Evolutionary conservation across 1,140 invertebrate species (phyloP), one percentile per base, ranked within the genome.

Genomic region (Calephelis nemesis): DNA sequence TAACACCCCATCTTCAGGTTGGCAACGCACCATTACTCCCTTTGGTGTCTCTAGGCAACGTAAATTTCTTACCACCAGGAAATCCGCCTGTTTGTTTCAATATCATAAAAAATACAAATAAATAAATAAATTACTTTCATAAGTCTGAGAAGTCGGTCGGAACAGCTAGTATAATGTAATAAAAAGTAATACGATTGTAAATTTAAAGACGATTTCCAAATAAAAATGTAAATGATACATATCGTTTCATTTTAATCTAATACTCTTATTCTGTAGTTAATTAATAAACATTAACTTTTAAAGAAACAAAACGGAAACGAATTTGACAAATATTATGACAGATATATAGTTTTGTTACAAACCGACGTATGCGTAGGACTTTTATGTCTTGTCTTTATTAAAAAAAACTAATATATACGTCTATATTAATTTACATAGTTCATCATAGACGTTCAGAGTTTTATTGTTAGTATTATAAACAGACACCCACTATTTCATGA

Each of bases 401-500:
- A 54, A 54, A 54, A 54, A 54, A 47, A 4, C 48, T 54, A 54
- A 52, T 39, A 52, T 54, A 49, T n/a, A 47, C 47, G 13, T 30
- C 30, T 65, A 19, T 39, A 65, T 65, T 54, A 65, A 65, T 65
- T 65, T 42, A 65, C 54, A 54, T 50, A 52, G 48, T 54, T 54
- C 62, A 47, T 63, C 42, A 62, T 47, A 63, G 45, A 47, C 45
- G 64, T 10, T 54, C 30, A 40, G 40, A 30, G 64, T 42, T 39
- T 50, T 50, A 65, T 65, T 49, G 49, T 45, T 63, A n/a, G 62
- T 13, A 13, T 15, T 52, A 52, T 64, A 64, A 64, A 64, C 30
- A 48, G 70, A 68, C 66, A 68, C 70, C 66, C 66, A 68, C 70
- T 8, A n/a, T 13, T 42, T 65, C 49, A 68, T 65, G 39, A 64